Evolutionary conservation across 2,888 invertebrate species (phyloP).

Genomic region (Stomorhina lunata): DNA sequence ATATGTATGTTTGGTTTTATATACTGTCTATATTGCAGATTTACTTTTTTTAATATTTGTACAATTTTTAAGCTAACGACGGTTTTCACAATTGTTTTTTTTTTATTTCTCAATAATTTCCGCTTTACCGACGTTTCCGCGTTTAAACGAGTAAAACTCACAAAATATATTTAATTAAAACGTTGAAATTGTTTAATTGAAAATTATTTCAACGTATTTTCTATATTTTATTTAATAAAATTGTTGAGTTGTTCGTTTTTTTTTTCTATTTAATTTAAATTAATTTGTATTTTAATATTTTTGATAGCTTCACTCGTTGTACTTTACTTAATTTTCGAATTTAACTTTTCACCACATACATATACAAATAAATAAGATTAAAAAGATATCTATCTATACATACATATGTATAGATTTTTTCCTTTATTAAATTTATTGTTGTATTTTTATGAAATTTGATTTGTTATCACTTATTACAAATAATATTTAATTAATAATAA

Average conservation of each 20-base stretch:
- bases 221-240: conserved; percentile 23
- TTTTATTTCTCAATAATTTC: conserved; percentile 6
- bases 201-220: conserved; percentile 62
- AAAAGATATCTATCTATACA: conserved; percentile 66
- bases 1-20: conserved; percentile 11
- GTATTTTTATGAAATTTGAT: conserved; percentile 72
- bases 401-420: conserved; percentile 69
- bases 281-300: conserved; percentile 60
- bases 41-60: conserved; percentile 26
- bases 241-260: conserved; percentile 28
- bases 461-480: conserved; percentile 68
- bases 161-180: conserved; percentile 17
- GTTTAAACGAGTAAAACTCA: conserved; percentile 45
- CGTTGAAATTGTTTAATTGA: conserved; percentile 63
- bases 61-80: conserved; percentile 50
- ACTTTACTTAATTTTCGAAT: conserved; percentile 69
- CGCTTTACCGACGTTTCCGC: conserved; percentile 53
- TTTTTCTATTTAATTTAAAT: conserved; percentile 41
- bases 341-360: conserved; percentile 45
- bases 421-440: conserved; percentile 63
- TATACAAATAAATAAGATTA: conserved; percentile 37
- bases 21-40: conserved; percentile 61
- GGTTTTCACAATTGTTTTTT: conserved; percentile 12
- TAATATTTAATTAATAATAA: conserved; percentile 72
- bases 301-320: conserved; percentile 74